Conservation (phyloP, 2,113 vertebrate genomes). For the Pan troglodytes region NHGRI_mPanTro3-v2.1_pri NC_072401.2:68169501-68170000, state of each 20-base stretch:
- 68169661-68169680: too few relatives aligned
- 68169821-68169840: not conserved
- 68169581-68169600: too few relatives aligned
- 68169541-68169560: too few relatives aligned
- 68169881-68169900: not conserved
- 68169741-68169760: not conserved
- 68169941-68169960: not conserved
- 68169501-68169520: too few relatives aligned
- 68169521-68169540: too few relatives aligned
- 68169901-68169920: slow-evolving; percentile 2
- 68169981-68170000: not conserved
- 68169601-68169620: too few relatives aligned
- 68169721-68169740: not conserved
- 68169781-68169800: not conserved
- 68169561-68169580: too few relatives aligned
- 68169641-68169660: too few relatives aligned
- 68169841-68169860: not conserved
- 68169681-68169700: not conserved
- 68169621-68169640: too few relatives aligned
- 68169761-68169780: not conserved
- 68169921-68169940: not conserved
- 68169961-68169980: not conserved
- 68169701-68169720: not conserved
- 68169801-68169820: not conserved
- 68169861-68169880: not conserved